Evolutionary conservation across 1,140 invertebrate species (phyloP).

Genomic region (Calephelis nemesis): DNA sequence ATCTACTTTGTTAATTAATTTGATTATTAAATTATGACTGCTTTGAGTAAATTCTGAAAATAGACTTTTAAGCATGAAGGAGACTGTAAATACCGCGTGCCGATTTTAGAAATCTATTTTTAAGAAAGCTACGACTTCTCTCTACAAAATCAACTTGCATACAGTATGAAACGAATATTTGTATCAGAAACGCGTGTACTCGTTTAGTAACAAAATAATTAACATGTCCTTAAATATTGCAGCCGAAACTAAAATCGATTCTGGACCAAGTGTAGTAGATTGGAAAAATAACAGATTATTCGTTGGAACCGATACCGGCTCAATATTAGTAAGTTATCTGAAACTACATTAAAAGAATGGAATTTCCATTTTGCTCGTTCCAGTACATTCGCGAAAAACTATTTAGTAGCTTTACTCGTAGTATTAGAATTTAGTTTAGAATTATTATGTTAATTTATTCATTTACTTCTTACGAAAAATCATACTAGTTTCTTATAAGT

Average conservation of each 20-base stretch:
- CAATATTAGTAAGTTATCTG: slow-evolving; percentile 51
- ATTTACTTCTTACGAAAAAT: too few relatives aligned
- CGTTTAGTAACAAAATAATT: slow-evolving; percentile 13
- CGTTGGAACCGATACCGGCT: slow-evolving; percentile 60
- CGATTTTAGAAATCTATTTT: slow-evolving; percentile 23
- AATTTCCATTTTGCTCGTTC: slow-evolving; percentile 13
- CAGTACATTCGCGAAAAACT: neutral
- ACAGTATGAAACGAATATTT: slow-evolving; percentile 13
- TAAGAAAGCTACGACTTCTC: neutral
- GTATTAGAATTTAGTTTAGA: too few relatives aligned
- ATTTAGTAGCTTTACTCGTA: too few relatives aligned
- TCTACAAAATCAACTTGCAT: neutral
- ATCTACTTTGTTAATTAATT: neutral
- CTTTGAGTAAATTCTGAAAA: neutral
- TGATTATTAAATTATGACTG: neutral
- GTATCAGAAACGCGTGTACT: slow-evolving; percentile 14
- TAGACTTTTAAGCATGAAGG: neutral
- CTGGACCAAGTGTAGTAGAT: slow-evolving; percentile 59
- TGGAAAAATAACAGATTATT: slow-evolving; percentile 57
- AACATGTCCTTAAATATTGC: slow-evolving; percentile 58
- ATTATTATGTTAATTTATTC: too few relatives aligned
- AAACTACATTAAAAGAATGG: neutral
- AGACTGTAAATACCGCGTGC: neutral
- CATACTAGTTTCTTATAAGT: too few relatives aligned
- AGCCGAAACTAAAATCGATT: slow-evolving; percentile 51